Evolutionary conservation across 2,888 invertebrate genomes (phyloP).

Genomic region (Leptodirus hochenwartii): DNA sequence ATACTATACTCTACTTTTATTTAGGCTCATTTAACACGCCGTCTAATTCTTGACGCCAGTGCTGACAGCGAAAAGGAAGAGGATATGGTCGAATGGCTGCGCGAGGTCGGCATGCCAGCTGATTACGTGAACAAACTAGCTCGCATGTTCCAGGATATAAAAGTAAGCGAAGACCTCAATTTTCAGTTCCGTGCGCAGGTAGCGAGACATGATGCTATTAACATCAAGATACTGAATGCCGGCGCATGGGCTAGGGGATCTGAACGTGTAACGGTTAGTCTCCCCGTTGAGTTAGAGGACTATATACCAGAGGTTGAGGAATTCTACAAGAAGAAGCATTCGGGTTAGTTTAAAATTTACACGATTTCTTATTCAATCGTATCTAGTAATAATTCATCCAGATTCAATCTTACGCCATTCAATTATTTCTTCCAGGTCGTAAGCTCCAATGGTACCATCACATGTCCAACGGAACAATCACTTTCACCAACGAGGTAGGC

Average conservation of each 20-base stretch:
- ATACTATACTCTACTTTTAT: too few relatives aligned
- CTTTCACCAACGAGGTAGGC: conserved; percentile 81
- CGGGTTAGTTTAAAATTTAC: conserved; percentile 33
- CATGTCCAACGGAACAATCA: conserved; percentile 98
- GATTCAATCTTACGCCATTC: too few relatives aligned
- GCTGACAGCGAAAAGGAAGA: conserved; percentile 99
- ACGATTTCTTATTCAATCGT: too few relatives aligned
- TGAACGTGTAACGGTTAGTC: conserved; percentile 85
- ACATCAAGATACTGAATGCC: conserved; percentile 95
- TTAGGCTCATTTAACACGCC: conserved; percentile 85
- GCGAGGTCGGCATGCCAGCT: conserved; percentile 98
- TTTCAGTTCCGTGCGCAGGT: conserved; percentile 77
- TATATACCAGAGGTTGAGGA: conserved; percentile 98
- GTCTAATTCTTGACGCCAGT: conserved; percentile 94
- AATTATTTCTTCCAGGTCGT: too few relatives aligned
- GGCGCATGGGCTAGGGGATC: conserved; percentile 96
- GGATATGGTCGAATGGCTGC: conserved; percentile 95
- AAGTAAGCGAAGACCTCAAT: conserved; percentile 93
- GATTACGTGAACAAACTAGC: conserved; percentile 98
- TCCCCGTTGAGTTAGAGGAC: conserved; percentile 95
- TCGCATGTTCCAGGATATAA: conserved; percentile 96
- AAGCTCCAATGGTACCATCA: conserved; percentile 90
- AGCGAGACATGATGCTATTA: conserved; percentile 71
- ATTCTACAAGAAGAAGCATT: conserved; percentile 95
- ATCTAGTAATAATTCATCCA: too few relatives aligned